A percentile compares a stretch with the other conserved stretches of the same genome.
Conservation (phyloP, 2,113 vertebrate species). For the Hippotragus niger region DNA sequence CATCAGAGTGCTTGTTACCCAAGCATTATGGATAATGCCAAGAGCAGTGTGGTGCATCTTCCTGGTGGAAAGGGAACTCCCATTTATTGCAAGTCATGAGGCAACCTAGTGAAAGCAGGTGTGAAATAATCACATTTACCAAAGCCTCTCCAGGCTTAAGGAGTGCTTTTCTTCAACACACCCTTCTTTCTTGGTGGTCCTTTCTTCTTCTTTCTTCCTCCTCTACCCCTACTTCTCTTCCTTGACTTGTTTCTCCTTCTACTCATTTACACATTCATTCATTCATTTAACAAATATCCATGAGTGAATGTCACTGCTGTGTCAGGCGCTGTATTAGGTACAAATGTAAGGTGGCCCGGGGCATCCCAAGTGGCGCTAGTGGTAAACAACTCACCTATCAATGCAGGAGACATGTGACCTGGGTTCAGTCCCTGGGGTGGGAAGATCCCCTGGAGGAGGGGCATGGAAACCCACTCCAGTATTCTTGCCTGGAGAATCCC, state of each 20-base stretch:
- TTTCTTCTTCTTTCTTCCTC: background rate
- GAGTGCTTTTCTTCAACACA: background rate
- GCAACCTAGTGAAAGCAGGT: background rate
- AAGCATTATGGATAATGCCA: background rate
- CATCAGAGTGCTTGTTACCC: background rate
- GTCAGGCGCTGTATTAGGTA: background rate
- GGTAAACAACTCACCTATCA: background rate
- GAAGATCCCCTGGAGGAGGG: background rate
- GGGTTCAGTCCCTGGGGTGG: background rate
- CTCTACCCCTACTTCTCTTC: background rate
- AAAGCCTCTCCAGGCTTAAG: background rate
- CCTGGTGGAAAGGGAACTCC: background rate
- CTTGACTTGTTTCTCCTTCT: background rate
- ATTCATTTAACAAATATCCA: background rate
- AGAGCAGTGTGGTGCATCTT: too few species aligned
- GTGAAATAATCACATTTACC: background rate
- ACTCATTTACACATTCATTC: background rate
- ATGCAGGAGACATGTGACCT: background rate
- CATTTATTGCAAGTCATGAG: background rate
- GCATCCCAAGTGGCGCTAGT: background rate
- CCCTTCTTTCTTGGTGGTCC: background rate
- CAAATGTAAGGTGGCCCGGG: background rate
- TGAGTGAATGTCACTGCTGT: background rate
- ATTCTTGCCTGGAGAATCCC: background rate
- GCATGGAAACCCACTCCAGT: background rate